A percentile compares a stretch with the other conserved stretches of the same genome.
phyloP scores from a whole-genome alignment of 2,888 invertebrate genomes.

The Dinocampus coccinellae region DNA sequence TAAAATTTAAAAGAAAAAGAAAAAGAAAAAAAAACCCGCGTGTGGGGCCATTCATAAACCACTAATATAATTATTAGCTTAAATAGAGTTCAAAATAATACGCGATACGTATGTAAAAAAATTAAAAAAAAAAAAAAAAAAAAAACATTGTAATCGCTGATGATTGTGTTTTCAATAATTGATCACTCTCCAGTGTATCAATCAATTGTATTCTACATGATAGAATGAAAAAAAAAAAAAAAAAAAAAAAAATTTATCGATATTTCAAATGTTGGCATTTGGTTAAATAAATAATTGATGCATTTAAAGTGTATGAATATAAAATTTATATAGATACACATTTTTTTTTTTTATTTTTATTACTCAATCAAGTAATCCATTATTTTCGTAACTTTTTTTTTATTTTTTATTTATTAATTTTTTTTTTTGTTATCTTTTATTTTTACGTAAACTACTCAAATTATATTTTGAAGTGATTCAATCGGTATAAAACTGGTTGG shows the following conservation, averaged over 20 bases:
- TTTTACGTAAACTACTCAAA: neutral
- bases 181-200: conserved; percentile 25
- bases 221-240: conserved; percentile 20
- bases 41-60: conserved; percentile 56
- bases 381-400: conserved; percentile 29
- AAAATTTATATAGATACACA: too few relatives aligned
- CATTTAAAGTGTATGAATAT: conserved; percentile 47
- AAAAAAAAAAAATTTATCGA: conserved; percentile 56
- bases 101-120: conserved; percentile 31
- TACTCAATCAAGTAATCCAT: conserved; percentile 3
- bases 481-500: neutral
- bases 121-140: conserved; percentile 18
- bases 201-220: conserved; percentile 25
- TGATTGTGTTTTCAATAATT: conserved; percentile 32
- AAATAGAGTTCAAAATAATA: conserved; percentile 41
- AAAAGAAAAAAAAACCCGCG: conserved; percentile 43
- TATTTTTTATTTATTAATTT: conserved; percentile 21
- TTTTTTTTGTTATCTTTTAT: neutral
- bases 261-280: conserved; percentile 66
- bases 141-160: conserved; percentile 41
- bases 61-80: conserved; percentile 47
- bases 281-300: conserved; percentile 63
- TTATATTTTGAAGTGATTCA: neutral
- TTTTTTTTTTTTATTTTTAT: conserved; percentile 14
- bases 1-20: conserved; percentile 22